Evolutionary conservation across 2,113 vertebrate genomes (phyloP).

Genomic region (Microcebus murinus): DNA sequence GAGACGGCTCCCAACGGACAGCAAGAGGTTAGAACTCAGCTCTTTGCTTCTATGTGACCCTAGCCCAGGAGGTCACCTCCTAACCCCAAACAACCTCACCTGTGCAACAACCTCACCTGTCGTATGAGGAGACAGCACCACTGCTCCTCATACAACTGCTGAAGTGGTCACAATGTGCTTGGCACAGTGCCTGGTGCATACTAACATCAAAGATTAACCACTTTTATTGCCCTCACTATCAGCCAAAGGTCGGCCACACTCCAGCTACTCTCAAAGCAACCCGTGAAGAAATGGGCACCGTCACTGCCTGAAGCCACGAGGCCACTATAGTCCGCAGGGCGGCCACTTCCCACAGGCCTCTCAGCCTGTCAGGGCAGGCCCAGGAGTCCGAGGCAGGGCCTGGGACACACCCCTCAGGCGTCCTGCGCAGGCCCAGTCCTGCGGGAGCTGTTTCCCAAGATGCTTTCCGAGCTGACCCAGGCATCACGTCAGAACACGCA

Average conservation of each 20-base stretch:
- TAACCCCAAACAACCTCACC: neutral
- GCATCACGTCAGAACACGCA: neutral
- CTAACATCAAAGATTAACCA: neutral
- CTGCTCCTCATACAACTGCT: no score
- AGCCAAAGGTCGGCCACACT: neutral
- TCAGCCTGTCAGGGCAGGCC: no score
- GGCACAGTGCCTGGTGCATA: rapidly evolving
- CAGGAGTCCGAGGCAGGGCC: neutral
- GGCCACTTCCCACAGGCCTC: neutral
- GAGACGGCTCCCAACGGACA: neutral
- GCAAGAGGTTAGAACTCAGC: neutral
- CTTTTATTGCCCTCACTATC: neutral
- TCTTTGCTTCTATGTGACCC: neutral
- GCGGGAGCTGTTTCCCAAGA: neutral
- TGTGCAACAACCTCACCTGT: neutral
- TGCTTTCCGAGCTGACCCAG: no score
- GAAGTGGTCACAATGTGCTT: rapidly evolving
- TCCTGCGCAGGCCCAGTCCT: neutral
- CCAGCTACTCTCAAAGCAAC: neutral
- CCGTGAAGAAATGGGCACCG: neutral
- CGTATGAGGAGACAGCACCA: neutral
- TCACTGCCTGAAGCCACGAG: neutral
- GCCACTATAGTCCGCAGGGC: no score
- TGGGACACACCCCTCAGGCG: neutral
- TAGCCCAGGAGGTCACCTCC: neutral